phyloP scores from a whole-genome alignment of 2,797 vertebrate species.

The Molothrus ater region DNA sequence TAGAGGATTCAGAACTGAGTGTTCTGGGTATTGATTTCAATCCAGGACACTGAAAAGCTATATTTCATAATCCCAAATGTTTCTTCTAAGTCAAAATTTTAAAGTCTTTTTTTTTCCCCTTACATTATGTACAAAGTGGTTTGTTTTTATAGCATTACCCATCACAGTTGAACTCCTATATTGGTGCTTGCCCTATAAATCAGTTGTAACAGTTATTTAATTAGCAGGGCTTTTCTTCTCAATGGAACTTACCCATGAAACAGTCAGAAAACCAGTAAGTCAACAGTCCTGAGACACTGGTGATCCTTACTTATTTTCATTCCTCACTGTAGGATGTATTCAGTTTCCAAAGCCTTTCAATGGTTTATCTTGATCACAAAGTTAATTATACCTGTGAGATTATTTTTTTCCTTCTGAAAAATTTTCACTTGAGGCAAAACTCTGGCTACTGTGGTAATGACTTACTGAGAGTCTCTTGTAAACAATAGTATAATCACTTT shows the following conservation, averaged over 20 bases:
- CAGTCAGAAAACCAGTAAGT: background rate
- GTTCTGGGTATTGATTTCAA: background rate
- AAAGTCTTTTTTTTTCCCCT: background rate
- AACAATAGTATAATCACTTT: constrained; percentile 62
- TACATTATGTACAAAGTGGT: background rate
- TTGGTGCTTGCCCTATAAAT: background rate
- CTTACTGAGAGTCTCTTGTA: constrained; percentile 39
- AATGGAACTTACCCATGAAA: background rate
- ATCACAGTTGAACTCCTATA: background rate
- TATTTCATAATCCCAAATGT: background rate
- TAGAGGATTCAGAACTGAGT: background rate
- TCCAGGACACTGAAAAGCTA: background rate
- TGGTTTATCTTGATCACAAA: constrained; percentile 48
- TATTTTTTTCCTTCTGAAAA: background rate
- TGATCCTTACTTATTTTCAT: constrained; percentile 3
- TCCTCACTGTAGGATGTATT: background rate
- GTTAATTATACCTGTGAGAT: constrained; percentile 37
- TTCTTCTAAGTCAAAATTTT: background rate
- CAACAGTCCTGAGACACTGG: background rate
- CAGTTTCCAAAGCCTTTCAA: constrained; percentile 1
- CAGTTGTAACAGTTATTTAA: background rate
- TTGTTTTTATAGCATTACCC: background rate
- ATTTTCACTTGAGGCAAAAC: constrained; percentile 52
- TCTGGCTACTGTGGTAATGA: constrained; percentile 43
- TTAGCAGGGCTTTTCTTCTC: background rate